Percentiles rank a stretch among this genome's conserved stretches.
Evolutionary conservation across 2,113 vertebrate species (phyloP).

Genomic region (Amblyornis subalaris): DNA sequence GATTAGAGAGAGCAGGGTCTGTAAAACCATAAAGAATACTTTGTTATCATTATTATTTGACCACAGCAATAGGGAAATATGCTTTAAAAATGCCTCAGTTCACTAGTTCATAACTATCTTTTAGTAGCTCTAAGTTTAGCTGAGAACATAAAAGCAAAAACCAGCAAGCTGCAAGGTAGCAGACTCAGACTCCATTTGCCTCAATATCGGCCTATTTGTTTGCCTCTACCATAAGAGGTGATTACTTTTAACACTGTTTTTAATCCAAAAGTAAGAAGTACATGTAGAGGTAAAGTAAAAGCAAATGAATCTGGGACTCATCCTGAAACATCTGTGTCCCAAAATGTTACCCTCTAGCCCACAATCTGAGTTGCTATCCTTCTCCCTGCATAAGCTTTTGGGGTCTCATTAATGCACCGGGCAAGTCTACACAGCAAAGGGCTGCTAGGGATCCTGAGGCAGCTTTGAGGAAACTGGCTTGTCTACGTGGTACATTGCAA

Average conservation of each 20-base stretch:
- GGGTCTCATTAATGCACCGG: constrained; percentile 13
- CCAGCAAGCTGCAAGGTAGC: background rate
- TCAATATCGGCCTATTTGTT: background rate
- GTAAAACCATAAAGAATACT: constrained; percentile 22
- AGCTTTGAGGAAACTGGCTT: constrained; percentile 42
- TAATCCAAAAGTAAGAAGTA: background rate
- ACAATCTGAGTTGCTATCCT: background rate
- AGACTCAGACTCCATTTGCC: background rate
- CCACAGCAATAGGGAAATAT: constrained; percentile 4
- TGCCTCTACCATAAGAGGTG: background rate
- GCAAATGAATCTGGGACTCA: background rate
- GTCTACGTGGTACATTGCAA: background rate
- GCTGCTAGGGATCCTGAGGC: background rate
- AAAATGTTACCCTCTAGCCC: background rate
- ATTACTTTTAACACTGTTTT: background rate
- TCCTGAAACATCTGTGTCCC: background rate
- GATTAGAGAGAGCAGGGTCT: background rate
- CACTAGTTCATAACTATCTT: background rate
- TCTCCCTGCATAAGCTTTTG: background rate
- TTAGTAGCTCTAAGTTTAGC: background rate
- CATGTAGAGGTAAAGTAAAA: constrained; percentile 1
- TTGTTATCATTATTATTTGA: background rate
- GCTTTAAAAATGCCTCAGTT: constrained; percentile 1
- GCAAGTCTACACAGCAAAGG: constrained; percentile 28
- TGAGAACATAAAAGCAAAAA: background rate